Base-by-base conservation (phyloP, 2,888 invertebrate genomes). In the Diabrotica balteata region DNA sequence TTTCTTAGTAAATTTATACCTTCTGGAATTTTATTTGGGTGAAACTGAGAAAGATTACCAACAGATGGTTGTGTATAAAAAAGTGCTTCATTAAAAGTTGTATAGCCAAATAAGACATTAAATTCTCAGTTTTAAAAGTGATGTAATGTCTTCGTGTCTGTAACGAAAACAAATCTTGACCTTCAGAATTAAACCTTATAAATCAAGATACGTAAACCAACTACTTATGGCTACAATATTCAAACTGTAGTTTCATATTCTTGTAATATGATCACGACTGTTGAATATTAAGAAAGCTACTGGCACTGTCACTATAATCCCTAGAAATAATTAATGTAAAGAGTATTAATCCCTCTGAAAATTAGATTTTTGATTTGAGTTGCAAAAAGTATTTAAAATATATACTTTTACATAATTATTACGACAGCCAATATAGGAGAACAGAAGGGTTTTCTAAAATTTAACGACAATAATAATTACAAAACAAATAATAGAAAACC, bases 71-170 rank as follows among this genome's bases (percentile, higher is more conserved):
- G 6, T 11, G 42, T 32, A 54, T 43, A 11, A 53, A 61, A 53
- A 53, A 46, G 17, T 61, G 47, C 53, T 61, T 61, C 46, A 46
- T 53, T 54, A 53, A 61, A 53, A 53, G 61, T 53, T 32, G 53
- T 61, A 53, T 61, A 32, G 9, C 61, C 54, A 61, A 61, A 61
- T 61, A 53, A 53, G 61, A 46, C 46, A 54, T 61, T 51, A 51
- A 53, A 61, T 54, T 61, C 22, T 52, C 47, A 61, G n/a, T 61
- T 11, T 54, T 50, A 6, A 22, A 51, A 17, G 45, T 61, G 61
- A 61, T 61, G 61, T 53, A 61, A 61, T 17, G 32, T 32, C 32
- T 53, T 54, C 11, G 22, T 22, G 50, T 46, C 7, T 61, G n/a
- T 11, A 61, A 61, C 50, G 32, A 60, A 60, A 60, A 60, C 52